Evolutionary conservation across 1,140 invertebrate species (phyloP), one percentile per base, ranked within the genome.

Genomic region (Zaprionus gabonicus): DNA sequence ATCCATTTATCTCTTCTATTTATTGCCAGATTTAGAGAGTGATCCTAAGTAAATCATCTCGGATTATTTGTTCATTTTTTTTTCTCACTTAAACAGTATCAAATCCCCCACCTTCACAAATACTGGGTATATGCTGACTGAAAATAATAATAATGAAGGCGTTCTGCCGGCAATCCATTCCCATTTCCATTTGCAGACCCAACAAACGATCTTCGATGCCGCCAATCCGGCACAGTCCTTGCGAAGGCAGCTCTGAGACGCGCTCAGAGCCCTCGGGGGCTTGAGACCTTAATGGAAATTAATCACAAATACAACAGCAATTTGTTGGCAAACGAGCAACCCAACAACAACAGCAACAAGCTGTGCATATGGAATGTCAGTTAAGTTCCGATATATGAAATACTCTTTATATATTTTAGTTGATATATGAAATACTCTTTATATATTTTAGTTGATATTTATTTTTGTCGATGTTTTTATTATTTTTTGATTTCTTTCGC

Each of bases 401-500:
- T 17, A 53, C 65, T 31, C 55, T 73, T 73, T 64, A 60, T 74
- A 65, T 64, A 58, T 68, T 78, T 69, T 67, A 34, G 51, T 72
- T 57, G 10, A 41, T 67, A 64, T 71, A 9, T 23, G 0, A 66
- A 57, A 36, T 17, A 53, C 65, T 31, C 55, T 73, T 73, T 64
- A 60, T 74, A 65, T 64, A 58, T 68, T 78, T 69, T 67, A 34
- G 51, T 72, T 57, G 10, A 41, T 67, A 64, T 71, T 69, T 38
- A 27, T 53, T 17, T 55, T 70, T 62, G 36, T 79, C 67, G 60
- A 80, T 77, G 78, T 81, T 82, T 34, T 34, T 34, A 34, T 34
- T 77, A 81, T 84, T 84, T 77, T 72, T 86, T 86, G 70, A 70
- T 86, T 87, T 82, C 74, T 87, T 87, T 88, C 76, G 84, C 84